A percentile compares a stretch with the other conserved stretches of the same genome.
Evolutionary conservation across 2,797 vertebrate species (phyloP).

Genomic region (Artibeus jamaicensis): DNA sequence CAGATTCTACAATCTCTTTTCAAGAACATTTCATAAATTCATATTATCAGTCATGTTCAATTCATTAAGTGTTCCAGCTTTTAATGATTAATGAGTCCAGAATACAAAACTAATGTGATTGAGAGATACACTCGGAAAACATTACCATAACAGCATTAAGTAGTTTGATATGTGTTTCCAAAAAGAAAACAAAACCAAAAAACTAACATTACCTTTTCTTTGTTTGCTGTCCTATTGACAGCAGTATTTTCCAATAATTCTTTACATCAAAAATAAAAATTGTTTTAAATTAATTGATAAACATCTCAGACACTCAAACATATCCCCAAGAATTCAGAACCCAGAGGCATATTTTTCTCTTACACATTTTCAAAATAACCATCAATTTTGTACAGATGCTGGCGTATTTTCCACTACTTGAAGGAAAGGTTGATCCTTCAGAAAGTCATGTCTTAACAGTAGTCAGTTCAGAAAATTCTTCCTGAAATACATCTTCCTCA

Average conservation of each 20-base stretch:
- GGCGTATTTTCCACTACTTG: background rate
- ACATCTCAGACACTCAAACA: constrained; percentile 30
- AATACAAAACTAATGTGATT: background rate
- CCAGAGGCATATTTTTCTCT: background rate
- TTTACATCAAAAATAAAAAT: constrained; percentile 42
- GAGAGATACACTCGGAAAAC: constrained; percentile 22
- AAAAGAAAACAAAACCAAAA: background rate
- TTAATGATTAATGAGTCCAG: constrained; percentile 38
- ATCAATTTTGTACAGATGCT: background rate
- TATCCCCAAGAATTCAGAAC: background rate
- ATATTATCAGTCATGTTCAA: background rate
- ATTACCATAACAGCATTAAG: background rate
- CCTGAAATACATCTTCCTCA: background rate
- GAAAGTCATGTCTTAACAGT: background rate
- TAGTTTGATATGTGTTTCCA: background rate
- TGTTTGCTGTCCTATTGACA: background rate
- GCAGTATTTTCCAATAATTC: constrained; percentile 5
- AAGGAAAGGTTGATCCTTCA: background rate
- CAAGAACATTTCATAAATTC: constrained; percentile 30
- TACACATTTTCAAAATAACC: background rate
- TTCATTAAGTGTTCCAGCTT: constrained; percentile 22
- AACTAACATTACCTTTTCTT: background rate
- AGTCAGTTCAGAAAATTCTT: background rate
- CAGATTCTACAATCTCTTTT: background rate
- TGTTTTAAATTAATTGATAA: constrained; percentile 47